Percentiles rank a stretch among this genome's conserved stretches.
phyloP scores from a whole-genome alignment of 2,113 vertebrate species.

The Sula dactylatra region DNA sequence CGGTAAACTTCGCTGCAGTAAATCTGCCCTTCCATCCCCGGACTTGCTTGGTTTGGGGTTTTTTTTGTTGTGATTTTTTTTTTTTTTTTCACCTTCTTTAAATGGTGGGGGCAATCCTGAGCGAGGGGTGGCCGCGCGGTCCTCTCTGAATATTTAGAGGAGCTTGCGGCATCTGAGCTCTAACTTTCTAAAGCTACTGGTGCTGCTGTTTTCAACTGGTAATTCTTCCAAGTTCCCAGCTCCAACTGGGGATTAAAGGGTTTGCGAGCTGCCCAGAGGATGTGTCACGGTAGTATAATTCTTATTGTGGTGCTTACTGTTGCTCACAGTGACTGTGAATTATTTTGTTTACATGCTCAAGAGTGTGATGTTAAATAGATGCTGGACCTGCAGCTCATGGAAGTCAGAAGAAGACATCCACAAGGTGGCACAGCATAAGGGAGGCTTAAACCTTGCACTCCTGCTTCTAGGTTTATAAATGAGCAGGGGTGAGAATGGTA shows the following conservation, averaged over 20 bases:
- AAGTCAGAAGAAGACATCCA: background rate
- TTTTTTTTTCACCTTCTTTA: background rate
- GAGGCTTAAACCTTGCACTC: background rate
- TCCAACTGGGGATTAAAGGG: background rate
- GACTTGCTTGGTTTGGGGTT: background rate
- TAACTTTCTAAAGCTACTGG: slow-evolving; percentile 23
- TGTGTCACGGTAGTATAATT: background rate
- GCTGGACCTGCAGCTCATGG: background rate
- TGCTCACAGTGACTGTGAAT: background rate
- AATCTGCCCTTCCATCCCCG: background rate
- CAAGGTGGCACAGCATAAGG: slow-evolving; percentile 29
- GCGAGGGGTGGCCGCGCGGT: background rate
- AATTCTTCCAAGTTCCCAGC: background rate
- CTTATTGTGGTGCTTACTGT: background rate
- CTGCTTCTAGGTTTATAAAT: background rate
- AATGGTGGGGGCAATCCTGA: background rate
- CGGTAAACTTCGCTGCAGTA: slow-evolving; percentile 35
- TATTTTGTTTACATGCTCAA: background rate
- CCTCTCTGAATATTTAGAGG: background rate
- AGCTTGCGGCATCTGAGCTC: background rate
- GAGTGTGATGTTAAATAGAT: background rate
- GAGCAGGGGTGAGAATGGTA: background rate
- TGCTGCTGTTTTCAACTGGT: background rate
- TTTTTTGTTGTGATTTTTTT: too few species aligned
- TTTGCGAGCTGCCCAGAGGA: background rate